Conservation (phyloP, 2,113 vertebrate genomes). For the Ciconia maguari region DNA sequence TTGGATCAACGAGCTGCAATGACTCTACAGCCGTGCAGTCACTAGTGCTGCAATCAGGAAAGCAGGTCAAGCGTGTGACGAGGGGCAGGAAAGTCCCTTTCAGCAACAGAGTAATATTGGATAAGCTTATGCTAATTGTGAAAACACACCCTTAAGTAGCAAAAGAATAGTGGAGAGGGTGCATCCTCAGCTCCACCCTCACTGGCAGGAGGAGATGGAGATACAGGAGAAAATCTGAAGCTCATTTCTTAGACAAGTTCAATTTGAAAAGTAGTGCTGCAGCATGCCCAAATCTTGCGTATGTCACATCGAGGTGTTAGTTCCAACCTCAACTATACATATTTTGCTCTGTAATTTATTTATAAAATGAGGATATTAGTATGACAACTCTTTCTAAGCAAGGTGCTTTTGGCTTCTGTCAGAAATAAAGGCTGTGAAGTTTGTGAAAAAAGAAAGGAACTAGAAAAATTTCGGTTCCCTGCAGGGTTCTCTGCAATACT, state of each 20-base stretch:
- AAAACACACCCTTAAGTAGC: not conserved
- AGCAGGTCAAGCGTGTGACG: slow-evolving; percentile 14
- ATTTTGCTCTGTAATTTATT: not conserved
- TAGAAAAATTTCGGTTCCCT: not conserved
- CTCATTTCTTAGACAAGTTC: not conserved
- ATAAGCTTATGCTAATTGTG: not conserved
- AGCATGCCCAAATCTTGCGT: not conserved
- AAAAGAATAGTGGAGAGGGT: not conserved
- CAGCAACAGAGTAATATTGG: not conserved
- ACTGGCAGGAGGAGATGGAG: not conserved
- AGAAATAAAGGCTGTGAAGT: not conserved
- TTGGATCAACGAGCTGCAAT: not conserved
- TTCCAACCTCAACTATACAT: not conserved
- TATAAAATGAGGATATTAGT: not conserved
- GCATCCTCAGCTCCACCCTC: not conserved
- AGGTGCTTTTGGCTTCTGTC: not conserved
- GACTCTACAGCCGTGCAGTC: not conserved
- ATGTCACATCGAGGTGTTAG: not conserved
- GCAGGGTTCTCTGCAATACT: not conserved
- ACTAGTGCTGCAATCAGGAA: not conserved
- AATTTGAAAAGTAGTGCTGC: not conserved
- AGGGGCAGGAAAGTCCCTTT: slow-evolving; percentile 10
- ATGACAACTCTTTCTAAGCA: not conserved
- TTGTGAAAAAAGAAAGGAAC: not conserved
- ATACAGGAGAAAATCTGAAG: not conserved